Percentiles rank a stretch among this genome's conserved stretches.
phyloP scores from a whole-genome alignment of 2,113 vertebrate species.

The Macquaria ambigua region DNA sequence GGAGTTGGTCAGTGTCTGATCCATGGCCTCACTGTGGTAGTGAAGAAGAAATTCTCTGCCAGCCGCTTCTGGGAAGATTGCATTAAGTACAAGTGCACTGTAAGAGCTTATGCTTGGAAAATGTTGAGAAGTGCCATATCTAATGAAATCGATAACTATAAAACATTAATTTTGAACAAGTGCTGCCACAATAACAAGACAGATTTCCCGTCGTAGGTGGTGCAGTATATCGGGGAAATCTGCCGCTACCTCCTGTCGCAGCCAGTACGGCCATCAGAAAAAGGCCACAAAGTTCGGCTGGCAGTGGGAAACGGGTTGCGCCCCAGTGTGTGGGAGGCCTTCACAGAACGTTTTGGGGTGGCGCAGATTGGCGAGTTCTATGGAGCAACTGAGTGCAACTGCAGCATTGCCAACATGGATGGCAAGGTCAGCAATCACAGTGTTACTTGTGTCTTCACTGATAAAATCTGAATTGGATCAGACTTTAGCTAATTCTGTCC shows the following conservation, averaged over 20 bases:
- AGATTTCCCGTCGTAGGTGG: slow-evolving; percentile 81
- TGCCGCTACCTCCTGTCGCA: slow-evolving; percentile 94
- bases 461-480: slow-evolving; percentile 10
- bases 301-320: slow-evolving; percentile 93
- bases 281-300: slow-evolving; percentile 88
- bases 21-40: slow-evolving; percentile 92
- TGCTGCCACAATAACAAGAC: background rate
- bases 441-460: background rate
- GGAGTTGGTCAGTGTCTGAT: slow-evolving; percentile 93
- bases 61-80: slow-evolving; percentile 97
- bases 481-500: background rate
- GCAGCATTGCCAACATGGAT: slow-evolving; percentile 94
- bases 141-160: slow-evolving; percentile 3
- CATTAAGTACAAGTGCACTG: slow-evolving; percentile 92
- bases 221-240: slow-evolving; percentile 96
- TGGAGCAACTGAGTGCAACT: slow-evolving; percentile 95
- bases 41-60: slow-evolving; percentile 94
- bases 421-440: slow-evolving; percentile 86
- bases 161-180: background rate
- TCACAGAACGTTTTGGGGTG: slow-evolving; percentile 88
- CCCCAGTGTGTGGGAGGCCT: slow-evolving; percentile 93
- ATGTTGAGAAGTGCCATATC: slow-evolving; percentile 12
- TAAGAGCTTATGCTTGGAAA: slow-evolving; percentile 75
- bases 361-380: slow-evolving; percentile 94
- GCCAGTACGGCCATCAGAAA: slow-evolving; percentile 85